Conservation (phyloP, 2,797 vertebrate genomes). For the Sphenopsis melanotis region DNA sequence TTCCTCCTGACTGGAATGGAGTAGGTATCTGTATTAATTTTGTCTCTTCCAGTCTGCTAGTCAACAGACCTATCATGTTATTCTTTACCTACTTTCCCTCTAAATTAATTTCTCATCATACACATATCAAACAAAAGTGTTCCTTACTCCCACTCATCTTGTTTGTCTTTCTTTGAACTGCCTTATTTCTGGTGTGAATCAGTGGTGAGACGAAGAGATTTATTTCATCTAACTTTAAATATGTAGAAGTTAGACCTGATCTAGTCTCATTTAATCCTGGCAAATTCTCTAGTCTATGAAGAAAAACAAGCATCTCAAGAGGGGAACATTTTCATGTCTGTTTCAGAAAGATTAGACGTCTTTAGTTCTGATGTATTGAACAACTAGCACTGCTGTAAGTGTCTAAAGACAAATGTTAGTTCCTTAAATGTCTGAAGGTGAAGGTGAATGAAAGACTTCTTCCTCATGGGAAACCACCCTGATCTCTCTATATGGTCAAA, state of each 20-base stretch:
- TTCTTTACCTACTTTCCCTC: neutral
- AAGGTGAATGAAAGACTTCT: neutral
- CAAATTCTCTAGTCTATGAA: neutral
- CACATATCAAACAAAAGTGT: neutral
- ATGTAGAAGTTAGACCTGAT: neutral
- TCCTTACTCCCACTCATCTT: neutral
- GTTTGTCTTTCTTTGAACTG: constrained; percentile 34
- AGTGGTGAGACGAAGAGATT: neutral
- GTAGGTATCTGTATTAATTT: neutral
- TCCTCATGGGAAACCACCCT: neutral
- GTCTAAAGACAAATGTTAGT: neutral
- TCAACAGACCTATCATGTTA: neutral
- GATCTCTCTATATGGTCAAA: neutral
- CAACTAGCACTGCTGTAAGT: neutral
- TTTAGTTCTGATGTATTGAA: neutral
- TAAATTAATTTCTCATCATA: constrained; percentile 15
- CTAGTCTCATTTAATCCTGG: neutral
- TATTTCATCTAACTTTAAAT: neutral
- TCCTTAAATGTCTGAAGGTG: neutral
- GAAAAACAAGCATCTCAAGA: neutral
- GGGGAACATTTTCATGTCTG: neutral
- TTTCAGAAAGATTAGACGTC: neutral
- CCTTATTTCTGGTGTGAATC: neutral
- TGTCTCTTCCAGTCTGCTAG: neutral
- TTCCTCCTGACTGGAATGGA: neutral